A percentile compares a stretch with the other conserved stretches of the same genome.
Conservation (phyloP, 2,113 vertebrate species). For the Perccottus glenii region DNA sequence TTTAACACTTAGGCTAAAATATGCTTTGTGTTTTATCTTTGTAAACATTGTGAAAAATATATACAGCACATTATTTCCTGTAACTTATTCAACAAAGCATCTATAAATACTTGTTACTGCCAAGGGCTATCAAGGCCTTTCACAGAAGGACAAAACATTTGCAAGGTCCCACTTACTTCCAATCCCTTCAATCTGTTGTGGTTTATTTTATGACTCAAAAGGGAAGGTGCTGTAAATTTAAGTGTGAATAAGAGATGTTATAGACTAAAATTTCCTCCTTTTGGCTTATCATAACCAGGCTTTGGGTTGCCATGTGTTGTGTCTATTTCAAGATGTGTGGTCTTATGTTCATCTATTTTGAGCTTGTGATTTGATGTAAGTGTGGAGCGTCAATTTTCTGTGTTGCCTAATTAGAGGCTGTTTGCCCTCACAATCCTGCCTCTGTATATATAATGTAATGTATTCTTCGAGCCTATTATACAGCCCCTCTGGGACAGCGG, state of each 20-base stretch:
- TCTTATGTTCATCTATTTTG: constrained; percentile 40
- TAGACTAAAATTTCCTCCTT: too few species aligned
- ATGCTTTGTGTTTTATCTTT: neutral
- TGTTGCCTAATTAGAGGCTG: constrained; percentile 58
- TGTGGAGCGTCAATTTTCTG: constrained; percentile 26
- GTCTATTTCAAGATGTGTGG: constrained; percentile 36
- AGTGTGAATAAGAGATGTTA: too few species aligned
- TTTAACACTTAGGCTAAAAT: constrained; percentile 2
- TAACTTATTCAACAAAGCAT: neutral
- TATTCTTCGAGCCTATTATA: constrained; percentile 46
- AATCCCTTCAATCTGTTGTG: neutral
- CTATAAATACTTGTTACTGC: neutral
- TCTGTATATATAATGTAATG: constrained; percentile 29
- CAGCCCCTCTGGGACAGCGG: constrained; percentile 39
- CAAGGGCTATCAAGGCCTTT: constrained; percentile 3
- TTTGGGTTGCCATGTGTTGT: constrained; percentile 1
- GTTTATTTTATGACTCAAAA: neutral
- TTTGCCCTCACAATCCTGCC: constrained; percentile 41
- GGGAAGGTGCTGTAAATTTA: too few species aligned
- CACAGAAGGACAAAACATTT: neutral
- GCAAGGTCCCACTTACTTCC: neutral
- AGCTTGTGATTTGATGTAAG: constrained; percentile 41
- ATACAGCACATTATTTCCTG: constrained; percentile 2
- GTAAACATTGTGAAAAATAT: constrained; percentile 3
- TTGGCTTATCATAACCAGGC: too few species aligned